Base-by-base conservation (phyloP, 2,888 invertebrate genomes). In the Parapristionchus giblindavisi region DNA sequence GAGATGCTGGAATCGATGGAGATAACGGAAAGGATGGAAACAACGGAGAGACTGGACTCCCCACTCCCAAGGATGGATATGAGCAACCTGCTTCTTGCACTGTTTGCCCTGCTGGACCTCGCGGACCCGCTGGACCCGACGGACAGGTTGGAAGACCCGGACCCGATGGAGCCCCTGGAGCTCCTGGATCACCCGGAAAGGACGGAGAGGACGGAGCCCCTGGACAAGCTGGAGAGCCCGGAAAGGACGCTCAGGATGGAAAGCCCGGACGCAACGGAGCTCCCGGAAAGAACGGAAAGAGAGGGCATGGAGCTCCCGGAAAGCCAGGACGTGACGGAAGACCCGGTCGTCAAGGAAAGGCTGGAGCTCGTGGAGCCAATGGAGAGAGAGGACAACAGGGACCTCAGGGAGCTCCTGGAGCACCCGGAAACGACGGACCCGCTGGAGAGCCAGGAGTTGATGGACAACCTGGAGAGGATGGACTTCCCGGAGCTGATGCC, bases 1-100 rank as follows among this genome's bases (percentile, higher is more conserved):
- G 81, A 54, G 79, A 81, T 24, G 76, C 78, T 32, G 81, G 81
- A 48, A 21, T 43, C 8, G 71, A 76, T 56, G 81, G 81, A 56
- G 58, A 52, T 2, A 21, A 40, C 36, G 77, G 78, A 21, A 63
- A 43, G 43, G 63, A 54, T 56, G 76, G 76, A 54, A 54, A 63
- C 54, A 40, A 68, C 52, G 76, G 72, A 34, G 60, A 29, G 21
- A 27, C 40, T 21, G 73, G 73, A 2, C 61, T 71, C 1, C 54
- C 68, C 54, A 29, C 70, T n/a, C 38, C 40, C 38, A 48, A 54
- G 48, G 56, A 68, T 32, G n/a, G 34, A 24, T 61, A 73, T 51
- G 73, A 32, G 4, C 43, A 61, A 36, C 36, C 60, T 34, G 54
- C 43, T 43, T 34, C 52, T 1, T 73, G 73, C 73, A 73, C 51